phyloP scores from a whole-genome alignment of 2,113 vertebrate genomes.

The Paradoxurus hermaphroditus region DNA sequence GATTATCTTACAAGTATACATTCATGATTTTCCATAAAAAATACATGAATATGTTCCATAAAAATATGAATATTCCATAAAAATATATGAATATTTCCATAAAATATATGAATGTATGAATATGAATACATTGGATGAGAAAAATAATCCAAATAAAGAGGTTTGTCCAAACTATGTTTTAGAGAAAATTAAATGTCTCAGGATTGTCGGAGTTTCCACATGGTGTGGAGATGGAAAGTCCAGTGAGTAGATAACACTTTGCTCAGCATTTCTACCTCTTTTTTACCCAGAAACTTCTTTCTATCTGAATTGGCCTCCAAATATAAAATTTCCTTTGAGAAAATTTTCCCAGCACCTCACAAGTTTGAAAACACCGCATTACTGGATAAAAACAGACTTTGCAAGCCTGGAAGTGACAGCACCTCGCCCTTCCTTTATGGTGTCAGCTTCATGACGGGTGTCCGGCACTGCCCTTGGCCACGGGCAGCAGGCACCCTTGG shows the following conservation, averaged over 20 bases:
- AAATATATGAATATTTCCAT: background rate
- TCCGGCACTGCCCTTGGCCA: accelerated
- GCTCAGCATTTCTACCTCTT: background rate
- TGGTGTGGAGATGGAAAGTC: background rate
- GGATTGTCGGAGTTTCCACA: background rate
- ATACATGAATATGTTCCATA: background rate
- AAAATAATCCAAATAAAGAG: background rate
- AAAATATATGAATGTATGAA: background rate
- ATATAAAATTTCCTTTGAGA: background rate
- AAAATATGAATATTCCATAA: background rate
- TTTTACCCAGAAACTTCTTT: background rate
- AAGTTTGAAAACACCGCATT: background rate
- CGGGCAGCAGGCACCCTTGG: background rate
- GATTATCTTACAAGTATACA: background rate
- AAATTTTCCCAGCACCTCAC: background rate
- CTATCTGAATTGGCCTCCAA: background rate
- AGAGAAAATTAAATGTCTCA: background rate
- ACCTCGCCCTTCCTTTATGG: accelerated
- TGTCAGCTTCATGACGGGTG: too few species aligned
- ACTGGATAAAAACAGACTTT: background rate
- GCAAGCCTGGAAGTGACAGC: background rate
- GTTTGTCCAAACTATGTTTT: background rate
- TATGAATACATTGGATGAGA: background rate
- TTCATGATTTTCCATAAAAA: background rate
- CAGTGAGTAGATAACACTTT: background rate